These are phyloP conservation scores for Leptinotarsa lineolata DNA, from an alignment of 1,140 invertebrate species.

Conservation along the genomic window DNA sequence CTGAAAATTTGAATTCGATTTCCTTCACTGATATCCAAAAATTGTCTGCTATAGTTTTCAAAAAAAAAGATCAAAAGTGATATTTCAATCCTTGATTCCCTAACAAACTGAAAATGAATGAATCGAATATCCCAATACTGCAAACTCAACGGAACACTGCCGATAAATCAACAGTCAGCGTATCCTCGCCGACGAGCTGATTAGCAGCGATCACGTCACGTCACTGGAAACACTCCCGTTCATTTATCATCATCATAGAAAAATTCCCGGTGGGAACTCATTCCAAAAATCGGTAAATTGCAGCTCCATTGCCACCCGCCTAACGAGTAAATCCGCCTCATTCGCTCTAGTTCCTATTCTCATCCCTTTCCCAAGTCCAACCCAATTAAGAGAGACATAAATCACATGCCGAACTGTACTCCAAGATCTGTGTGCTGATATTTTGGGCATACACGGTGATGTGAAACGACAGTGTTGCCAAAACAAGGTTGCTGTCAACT, in stretches of 20 bases:
- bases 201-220: not conserved
- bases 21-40: too few species aligned
- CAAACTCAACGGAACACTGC: not conserved
- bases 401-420: not conserved
- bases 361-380: not conserved
- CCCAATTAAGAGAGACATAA: not conserved
- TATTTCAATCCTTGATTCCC: too few species aligned
- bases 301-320: not conserved
- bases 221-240: not conserved
- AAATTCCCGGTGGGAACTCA: not conserved
- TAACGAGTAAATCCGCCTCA: not conserved
- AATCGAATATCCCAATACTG: not conserved
- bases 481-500: not conserved
- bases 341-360: conserved; percentile 2
- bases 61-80: too few species aligned
- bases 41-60: too few species aligned
- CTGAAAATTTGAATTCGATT: too few species aligned
- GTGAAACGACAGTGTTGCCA: not conserved
- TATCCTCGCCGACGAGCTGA: not conserved
- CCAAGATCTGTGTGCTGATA: not conserved
- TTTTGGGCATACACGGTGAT: not conserved
- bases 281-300: not conserved
- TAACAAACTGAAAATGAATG: too few species aligned
- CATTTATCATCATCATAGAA: conserved; percentile 4
- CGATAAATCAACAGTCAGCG: not conserved